These are phyloP conservation scores for Geodia barretti DNA, from an alignment of 37 sponge, comb jelly and placozoan genomes.

Conservation along the genomic window DNA sequence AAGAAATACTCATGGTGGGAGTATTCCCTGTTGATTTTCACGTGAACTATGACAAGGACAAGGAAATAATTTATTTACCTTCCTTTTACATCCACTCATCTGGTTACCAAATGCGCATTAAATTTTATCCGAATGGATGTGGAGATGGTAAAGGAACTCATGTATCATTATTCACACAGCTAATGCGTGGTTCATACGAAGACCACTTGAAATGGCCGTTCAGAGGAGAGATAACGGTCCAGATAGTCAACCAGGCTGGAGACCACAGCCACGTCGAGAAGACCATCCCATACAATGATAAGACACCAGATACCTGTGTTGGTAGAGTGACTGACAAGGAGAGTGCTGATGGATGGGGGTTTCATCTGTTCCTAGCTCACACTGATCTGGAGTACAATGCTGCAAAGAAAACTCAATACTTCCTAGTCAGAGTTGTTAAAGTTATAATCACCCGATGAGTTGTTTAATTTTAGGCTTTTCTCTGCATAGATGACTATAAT, in stretches of 20 bases:
- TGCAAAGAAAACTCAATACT: background rate
- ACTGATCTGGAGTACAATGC: background rate
- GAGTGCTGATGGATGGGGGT: background rate
- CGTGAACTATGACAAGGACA: background rate
- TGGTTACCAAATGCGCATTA: background rate
- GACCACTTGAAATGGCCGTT: background rate
- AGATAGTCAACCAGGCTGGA: background rate
- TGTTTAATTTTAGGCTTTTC: too few species aligned
- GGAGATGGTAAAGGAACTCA: background rate
- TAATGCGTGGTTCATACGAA: background rate
- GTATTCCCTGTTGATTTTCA: background rate
- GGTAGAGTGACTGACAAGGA: background rate
- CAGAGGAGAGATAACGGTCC: background rate
- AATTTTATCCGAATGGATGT: background rate
- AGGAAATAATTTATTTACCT: background rate
- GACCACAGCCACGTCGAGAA: background rate
- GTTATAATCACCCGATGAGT: too few species aligned
- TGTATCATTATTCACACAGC: background rate
- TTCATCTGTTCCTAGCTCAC: background rate
- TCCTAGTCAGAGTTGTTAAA: background rate
- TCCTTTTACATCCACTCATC: background rate
- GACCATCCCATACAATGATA: background rate
- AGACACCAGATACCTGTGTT: background rate
- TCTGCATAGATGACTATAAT: too few species aligned
- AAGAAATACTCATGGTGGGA: background rate